Conservation (phyloP, 2,113 vertebrate genomes). For the Otus sunia region DNA sequence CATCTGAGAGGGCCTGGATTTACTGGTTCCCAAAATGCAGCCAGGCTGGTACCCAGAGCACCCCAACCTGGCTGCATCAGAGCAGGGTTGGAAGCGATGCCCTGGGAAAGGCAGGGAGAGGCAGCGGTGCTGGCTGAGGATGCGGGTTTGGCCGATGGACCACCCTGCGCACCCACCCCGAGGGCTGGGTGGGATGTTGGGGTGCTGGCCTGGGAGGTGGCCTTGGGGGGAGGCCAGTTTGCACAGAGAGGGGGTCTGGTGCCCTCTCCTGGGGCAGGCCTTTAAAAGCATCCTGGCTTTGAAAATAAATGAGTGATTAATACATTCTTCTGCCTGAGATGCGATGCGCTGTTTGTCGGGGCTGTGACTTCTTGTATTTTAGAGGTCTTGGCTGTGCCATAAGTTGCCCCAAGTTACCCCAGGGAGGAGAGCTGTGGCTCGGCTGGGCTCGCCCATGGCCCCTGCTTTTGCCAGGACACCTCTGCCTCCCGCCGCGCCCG, state of each 20-base stretch:
- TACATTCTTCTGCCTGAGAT: background rate
- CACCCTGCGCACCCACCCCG: accelerated
- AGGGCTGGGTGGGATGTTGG: background rate
- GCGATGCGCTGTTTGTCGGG: background rate
- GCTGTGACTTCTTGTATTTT: background rate
- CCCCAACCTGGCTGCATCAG: accelerated
- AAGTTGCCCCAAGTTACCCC: background rate
- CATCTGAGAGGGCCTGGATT: accelerated
- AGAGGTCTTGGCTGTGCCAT: background rate
- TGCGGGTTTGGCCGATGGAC: accelerated
- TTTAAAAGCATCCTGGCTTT: slow-evolving; percentile 45
- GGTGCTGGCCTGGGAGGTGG: background rate
- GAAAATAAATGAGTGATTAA: background rate
- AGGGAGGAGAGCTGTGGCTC: background rate
- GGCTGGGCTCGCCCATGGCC: accelerated
- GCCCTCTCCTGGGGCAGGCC: slow-evolving; percentile 64
- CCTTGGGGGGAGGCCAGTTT: background rate
- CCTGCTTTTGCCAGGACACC: background rate
- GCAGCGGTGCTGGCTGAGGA: accelerated
- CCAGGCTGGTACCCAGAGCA: background rate
- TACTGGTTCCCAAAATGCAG: background rate
- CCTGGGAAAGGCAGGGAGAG: accelerated
- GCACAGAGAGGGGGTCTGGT: slow-evolving; percentile 38
- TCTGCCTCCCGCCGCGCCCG: accelerated
- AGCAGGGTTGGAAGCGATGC: background rate